Base-by-base conservation (phyloP, 2,797 vertebrate genomes). In the Diplodus puntazzo region DNA sequence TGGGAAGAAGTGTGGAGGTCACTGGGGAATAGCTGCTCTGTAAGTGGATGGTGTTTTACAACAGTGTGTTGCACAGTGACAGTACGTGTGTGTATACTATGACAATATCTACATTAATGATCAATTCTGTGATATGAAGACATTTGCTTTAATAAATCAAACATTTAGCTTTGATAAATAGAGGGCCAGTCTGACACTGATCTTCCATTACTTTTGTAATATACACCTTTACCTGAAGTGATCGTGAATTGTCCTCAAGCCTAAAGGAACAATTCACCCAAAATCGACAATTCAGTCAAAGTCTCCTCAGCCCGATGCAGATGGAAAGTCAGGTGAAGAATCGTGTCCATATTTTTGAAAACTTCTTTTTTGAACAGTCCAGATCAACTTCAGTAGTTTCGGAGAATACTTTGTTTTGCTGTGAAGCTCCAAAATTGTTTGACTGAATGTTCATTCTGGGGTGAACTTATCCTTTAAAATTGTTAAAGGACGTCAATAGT, bases 21-120 rank as follows among this genome's bases (percentile, higher is more conserved):
- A 96, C 88, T 96, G 96, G 96, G 96, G 96, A 27, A 95, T 96
- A 34, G 91, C 96, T 30, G 93, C 94, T 57, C 84, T 95, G 96
- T 96, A 88, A 95, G 95, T 96, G 39, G 10, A 57, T 5, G 11
- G 1, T 17, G 27, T 11, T 12, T 60, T 2, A 42, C 14, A 42
- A 4, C 9, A 1, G 23, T 11, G 46, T 43, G 2, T 43, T 23
- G 21, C 16, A 34, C 48, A 60, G 39, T 39, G 39, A 39, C 39
- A 39, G 39, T 39, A 11, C 2, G 10, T 39, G 39, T 39, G 39
- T 39, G 39, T 39, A 10, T 39, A 39, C 39, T 39, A 39, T 39
- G 9, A 39, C 2, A 10, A 39, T 42, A 42, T 69, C 13, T 20
- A 53, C 23, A 23, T 25, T 11, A 53, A 53, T 23, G n/a, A 63